Conservation (phyloP, 2,888 invertebrate species). For the Hartigia nigra region DNA sequence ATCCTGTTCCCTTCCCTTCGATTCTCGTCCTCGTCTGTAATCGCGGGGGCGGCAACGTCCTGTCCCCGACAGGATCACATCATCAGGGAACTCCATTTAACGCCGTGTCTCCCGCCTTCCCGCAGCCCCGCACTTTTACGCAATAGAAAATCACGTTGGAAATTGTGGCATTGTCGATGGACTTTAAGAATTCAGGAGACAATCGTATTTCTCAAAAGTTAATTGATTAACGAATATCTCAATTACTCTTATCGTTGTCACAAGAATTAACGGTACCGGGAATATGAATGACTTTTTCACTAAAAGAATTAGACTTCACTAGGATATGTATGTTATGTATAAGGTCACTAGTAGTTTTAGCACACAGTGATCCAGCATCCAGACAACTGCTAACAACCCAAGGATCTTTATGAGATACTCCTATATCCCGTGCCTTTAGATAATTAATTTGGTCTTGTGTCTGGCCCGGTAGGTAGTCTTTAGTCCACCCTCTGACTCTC, state of each 20-base stretch:
- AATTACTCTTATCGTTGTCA: neutral
- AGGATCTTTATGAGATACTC: neutral
- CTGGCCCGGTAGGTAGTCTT: neutral
- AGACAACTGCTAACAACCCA: neutral
- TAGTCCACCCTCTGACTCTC: neutral
- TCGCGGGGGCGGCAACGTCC: conserved; percentile 65
- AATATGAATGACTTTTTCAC: neutral
- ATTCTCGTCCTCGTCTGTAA: conserved; percentile 62
- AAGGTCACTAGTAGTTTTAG: neutral
- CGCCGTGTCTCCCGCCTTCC: conserved; percentile 1
- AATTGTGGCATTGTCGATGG: conserved; percentile 47
- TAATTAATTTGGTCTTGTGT: neutral
- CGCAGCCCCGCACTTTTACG: conserved; percentile 47
- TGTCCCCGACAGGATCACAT: conserved; percentile 65
- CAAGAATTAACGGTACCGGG: neutral
- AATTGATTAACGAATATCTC: neutral
- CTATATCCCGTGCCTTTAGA: neutral
- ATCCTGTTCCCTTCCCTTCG: conserved; percentile 46
- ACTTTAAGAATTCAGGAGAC: neutral
- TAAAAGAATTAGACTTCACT: neutral
- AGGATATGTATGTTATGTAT: neutral
- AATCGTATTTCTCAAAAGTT: neutral
- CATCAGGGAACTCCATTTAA: conserved; percentile 54
- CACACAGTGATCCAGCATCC: neutral
- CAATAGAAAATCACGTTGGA: conserved; percentile 53